Evolutionary conservation across 2,797 vertebrate genomes (phyloP).

Genomic region (Enteromius afrohamiltoni): DNA sequence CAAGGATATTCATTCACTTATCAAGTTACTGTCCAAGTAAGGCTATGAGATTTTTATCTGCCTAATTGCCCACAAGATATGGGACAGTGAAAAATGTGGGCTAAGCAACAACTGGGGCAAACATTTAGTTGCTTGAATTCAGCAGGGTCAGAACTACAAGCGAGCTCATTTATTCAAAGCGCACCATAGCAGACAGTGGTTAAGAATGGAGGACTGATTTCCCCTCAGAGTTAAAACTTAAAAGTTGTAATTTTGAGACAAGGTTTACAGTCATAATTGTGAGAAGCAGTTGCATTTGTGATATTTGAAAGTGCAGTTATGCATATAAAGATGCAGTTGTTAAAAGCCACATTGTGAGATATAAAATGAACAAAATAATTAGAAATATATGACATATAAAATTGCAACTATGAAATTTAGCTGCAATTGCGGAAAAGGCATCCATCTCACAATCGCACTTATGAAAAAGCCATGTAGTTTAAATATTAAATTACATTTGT

Average conservation of each 20-base stretch:
- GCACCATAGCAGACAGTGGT: neutral
- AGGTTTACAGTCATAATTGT: neutral
- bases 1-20: slow-evolving; percentile 36
- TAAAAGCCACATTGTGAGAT: neutral
- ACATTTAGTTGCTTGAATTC: slow-evolving; percentile 55
- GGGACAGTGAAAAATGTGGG: slow-evolving; percentile 62
- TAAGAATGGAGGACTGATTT: neutral
- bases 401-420: no score
- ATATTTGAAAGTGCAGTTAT: neutral
- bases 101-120: slow-evolving; percentile 52
- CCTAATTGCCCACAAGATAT: slow-evolving; percentile 56
- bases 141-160: neutral
- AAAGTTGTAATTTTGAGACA: neutral
- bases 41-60: slow-evolving; percentile 52
- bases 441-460: neutral
- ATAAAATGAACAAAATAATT: neutral
- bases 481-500: neutral
- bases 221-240: neutral
- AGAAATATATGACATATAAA: neutral
- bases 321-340: neutral
- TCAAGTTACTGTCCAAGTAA: slow-evolving; percentile 48
- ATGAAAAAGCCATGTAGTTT: neutral
- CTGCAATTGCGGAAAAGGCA: neutral
- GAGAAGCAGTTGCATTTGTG: neutral
- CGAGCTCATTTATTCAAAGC: neutral